phyloP scores from a whole-genome alignment of 64 coral and sea anemone genomes.

The Anthopleura sola region DNA sequence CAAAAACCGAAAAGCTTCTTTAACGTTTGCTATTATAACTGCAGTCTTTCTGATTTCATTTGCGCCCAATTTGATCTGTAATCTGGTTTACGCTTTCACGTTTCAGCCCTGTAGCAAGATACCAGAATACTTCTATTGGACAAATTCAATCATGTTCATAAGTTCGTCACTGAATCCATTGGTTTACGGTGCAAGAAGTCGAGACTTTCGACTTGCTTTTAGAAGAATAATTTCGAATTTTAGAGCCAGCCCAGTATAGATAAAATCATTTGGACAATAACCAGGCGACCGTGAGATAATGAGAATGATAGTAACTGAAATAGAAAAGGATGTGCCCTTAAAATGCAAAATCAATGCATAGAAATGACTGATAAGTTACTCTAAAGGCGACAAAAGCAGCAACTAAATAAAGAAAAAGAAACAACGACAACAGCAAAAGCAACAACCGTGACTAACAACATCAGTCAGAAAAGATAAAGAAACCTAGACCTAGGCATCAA shows the following conservation, averaged over 20 bases:
- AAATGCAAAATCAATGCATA: too few species aligned
- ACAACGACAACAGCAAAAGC: too few species aligned
- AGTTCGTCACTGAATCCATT: constrained; percentile 19
- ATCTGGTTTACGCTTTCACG: not conserved
- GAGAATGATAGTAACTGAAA: not conserved
- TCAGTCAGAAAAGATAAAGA: too few species aligned
- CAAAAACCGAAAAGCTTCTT: constrained; percentile 15
- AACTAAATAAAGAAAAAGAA: too few species aligned
- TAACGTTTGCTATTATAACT: constrained; percentile 12
- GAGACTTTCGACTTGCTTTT: constrained; percentile 6
- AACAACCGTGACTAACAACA: too few species aligned
- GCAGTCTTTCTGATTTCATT: constrained; percentile 10
- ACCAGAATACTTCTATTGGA: constrained; percentile 15
- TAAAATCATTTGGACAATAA: not conserved
- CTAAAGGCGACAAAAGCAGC: too few species aligned
- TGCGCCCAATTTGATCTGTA: constrained; percentile 12
- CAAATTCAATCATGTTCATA: constrained; percentile 5
- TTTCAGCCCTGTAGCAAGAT: not conserved
- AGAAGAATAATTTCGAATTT: not conserved
- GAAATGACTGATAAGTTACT: too few species aligned
- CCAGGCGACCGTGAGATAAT: not conserved
- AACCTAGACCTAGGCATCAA: too few species aligned
- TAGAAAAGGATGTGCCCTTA: too few species aligned
- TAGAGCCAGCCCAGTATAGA: not conserved
- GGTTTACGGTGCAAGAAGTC: constrained; percentile 11